Evolutionary conservation across 2,113 vertebrate species (phyloP).

Genomic region (Trinectes maculatus): DNA sequence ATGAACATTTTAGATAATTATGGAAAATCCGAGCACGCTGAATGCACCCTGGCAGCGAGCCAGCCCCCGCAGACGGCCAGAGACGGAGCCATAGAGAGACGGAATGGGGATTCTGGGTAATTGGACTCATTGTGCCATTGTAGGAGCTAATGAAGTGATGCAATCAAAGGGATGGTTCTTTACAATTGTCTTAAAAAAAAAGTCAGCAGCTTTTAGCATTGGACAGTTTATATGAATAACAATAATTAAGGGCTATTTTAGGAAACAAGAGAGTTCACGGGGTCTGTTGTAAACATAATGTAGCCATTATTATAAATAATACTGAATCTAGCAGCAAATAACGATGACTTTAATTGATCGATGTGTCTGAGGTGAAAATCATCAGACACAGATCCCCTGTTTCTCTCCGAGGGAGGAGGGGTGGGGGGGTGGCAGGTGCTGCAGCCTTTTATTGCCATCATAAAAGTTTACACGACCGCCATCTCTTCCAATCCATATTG

Average conservation of each 20-base stretch:
- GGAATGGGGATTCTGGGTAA: constrained; percentile 65
- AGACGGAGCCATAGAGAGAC: constrained; percentile 51
- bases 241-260: constrained; percentile 1
- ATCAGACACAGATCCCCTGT: constrained; percentile 32
- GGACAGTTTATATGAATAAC: constrained; percentile 8
- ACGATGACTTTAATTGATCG: too few species aligned
- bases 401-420: constrained; percentile 22
- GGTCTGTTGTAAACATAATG: too few species aligned
- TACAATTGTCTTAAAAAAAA: constrained; percentile 52
- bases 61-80: constrained; percentile 55
- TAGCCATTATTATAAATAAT: too few species aligned
- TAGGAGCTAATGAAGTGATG: constrained; percentile 72
- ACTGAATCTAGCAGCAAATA: too few species aligned
- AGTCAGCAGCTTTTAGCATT: constrained; percentile 36
- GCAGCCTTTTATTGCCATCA: constrained; percentile 61
- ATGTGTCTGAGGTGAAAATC: constrained; percentile 43
- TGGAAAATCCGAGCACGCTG: constrained; percentile 50
- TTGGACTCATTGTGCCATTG: constrained; percentile 64
- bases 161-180: constrained; percentile 47
- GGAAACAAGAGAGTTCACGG: constrained; percentile 26
- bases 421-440: background rate
- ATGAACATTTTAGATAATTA: constrained; percentile 72
- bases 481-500: constrained; percentile 67
- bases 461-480: constrained; percentile 67
- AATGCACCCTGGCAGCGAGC: constrained; percentile 61